phyloP scores from a whole-genome alignment of 2,113 vertebrate genomes.

The Steatornis caripensis region DNA sequence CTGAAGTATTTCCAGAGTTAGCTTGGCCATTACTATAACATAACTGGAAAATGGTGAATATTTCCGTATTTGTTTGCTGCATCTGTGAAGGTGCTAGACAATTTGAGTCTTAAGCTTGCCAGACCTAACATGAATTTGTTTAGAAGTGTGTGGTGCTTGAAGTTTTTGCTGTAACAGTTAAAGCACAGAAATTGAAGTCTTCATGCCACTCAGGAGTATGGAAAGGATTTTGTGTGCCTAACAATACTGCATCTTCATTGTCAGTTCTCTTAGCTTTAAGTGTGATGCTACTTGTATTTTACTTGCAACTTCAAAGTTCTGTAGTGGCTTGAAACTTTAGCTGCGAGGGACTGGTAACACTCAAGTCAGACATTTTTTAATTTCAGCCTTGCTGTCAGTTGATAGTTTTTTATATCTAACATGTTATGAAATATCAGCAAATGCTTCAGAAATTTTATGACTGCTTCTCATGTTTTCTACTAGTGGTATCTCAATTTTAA shows the following conservation, averaged over 20 bases:
- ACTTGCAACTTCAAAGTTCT: neutral
- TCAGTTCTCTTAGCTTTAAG: conserved; percentile 42
- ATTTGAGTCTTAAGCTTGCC: conserved; percentile 38
- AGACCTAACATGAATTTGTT: conserved; percentile 37
- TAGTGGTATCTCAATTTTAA: conserved; percentile 5
- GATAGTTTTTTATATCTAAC: conserved; percentile 7
- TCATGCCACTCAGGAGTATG: neutral
- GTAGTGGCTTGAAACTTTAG: conserved; percentile 32
- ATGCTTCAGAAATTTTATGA: conserved; percentile 29
- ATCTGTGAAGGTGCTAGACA: conserved; percentile 17
- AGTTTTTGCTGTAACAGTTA: conserved; percentile 8
- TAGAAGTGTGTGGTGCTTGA: neutral
- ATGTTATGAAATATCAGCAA: conserved; percentile 14
- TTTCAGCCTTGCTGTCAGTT: conserved; percentile 2
- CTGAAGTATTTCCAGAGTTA: neutral
- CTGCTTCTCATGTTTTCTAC: conserved; percentile 13
- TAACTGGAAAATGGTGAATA: neutral
- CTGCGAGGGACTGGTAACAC: neutral
- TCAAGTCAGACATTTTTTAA: neutral
- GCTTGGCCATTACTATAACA: neutral
- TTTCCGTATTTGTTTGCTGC: conserved; percentile 24
- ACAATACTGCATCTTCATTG: conserved; percentile 2
- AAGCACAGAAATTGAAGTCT: conserved; percentile 2
- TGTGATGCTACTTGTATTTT: conserved; percentile 27
- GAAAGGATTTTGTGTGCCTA: neutral